Conservation (phyloP, 2,113 vertebrate genomes). For the Larimichthys polyactis region DNA sequence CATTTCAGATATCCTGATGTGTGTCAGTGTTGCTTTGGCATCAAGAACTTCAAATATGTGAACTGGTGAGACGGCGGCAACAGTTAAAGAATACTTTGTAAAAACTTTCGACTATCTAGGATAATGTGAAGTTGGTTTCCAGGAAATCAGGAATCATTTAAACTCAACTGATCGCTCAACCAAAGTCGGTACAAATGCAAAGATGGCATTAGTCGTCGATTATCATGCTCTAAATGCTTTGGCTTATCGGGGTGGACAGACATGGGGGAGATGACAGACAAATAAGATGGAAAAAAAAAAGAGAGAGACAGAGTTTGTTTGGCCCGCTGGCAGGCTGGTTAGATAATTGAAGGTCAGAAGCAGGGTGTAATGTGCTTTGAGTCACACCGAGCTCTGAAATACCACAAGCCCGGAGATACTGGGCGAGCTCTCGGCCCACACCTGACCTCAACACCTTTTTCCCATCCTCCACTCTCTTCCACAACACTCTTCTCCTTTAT, state of each 20-base stretch:
- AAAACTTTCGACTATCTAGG: neutral
- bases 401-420: constrained; percentile 59
- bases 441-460: constrained; percentile 55
- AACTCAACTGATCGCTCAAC: constrained; percentile 18
- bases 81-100: neutral
- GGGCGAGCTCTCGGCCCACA: constrained; percentile 44
- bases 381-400: constrained; percentile 76
- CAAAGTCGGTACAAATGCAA: constrained; percentile 18
- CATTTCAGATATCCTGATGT: neutral
- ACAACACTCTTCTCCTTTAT: neutral
- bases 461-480: constrained; percentile 4
- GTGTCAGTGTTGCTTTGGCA: neutral
- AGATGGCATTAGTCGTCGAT: constrained; percentile 5
- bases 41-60: constrained; percentile 24
- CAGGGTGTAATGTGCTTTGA: constrained; percentile 48
- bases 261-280: constrained; percentile 21
- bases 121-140: constrained; percentile 6
- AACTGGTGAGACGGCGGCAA: neutral
- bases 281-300: constrained; percentile 30
- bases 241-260: constrained; percentile 15
- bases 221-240: constrained; percentile 6
- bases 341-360: constrained; percentile 74
- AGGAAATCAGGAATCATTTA: neutral
- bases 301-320: constrained; percentile 29
- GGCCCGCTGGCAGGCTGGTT: constrained; percentile 55